These are phyloP conservation scores for Aphaenogaster ashmeadi DNA, from an alignment of 1,140 invertebrate genomes.

Conservation along the genomic window DNA sequence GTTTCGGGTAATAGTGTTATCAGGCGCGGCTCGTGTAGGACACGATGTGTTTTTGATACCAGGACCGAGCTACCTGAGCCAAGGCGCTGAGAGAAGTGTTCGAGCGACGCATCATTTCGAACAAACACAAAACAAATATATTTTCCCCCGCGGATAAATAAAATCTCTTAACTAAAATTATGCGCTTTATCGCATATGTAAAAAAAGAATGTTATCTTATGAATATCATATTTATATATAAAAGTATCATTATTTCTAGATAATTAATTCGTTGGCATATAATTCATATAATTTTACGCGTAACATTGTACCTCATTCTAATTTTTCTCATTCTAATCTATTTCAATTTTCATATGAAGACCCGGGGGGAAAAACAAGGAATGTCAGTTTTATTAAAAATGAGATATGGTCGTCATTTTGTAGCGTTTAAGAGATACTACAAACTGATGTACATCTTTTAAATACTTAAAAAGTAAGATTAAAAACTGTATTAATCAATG, in stretches of 20 bases:
- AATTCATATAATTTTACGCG: background rate
- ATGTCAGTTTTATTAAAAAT: too few species aligned
- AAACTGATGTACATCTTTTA: too few species aligned
- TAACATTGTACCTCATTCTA: background rate
- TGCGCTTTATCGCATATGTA: background rate
- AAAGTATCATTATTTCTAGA: background rate
- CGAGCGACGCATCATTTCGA: slow-evolving; percentile 55
- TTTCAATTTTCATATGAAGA: background rate
- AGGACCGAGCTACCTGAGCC: slow-evolving; percentile 77
- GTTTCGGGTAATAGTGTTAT: slow-evolving; percentile 83
- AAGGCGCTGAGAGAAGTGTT: slow-evolving; percentile 67
- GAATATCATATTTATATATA: background rate
- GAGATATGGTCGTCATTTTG: too few species aligned
- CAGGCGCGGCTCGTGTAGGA: slow-evolving; percentile 82
- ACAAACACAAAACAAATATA: slow-evolving; percentile 59
- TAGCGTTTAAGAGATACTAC: too few species aligned
- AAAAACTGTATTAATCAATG: too few species aligned
- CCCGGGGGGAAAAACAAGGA: too few species aligned
- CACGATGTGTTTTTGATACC: slow-evolving; percentile 85
- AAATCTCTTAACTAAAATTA: background rate
- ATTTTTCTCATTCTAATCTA: background rate
- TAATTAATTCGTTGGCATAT: background rate
- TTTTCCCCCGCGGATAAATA: background rate
- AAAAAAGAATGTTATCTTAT: background rate
- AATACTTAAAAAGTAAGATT: too few species aligned